phyloP scores from a whole-genome alignment of 2,113 vertebrate species.

The Eira barbara region DNA sequence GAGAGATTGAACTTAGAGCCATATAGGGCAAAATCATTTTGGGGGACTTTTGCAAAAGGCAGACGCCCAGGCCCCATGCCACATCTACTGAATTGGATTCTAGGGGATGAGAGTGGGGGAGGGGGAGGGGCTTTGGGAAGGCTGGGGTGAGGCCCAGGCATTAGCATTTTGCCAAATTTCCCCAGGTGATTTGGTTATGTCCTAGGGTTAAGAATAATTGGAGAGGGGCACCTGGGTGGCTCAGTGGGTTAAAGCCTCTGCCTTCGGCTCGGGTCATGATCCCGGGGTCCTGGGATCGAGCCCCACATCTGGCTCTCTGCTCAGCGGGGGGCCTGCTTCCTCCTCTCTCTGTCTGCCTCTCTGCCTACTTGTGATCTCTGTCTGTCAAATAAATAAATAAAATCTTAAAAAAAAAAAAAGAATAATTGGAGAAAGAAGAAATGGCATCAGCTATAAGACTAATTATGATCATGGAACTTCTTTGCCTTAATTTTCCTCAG shows the following conservation, averaged over 20 bases:
- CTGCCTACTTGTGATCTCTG: too few species aligned
- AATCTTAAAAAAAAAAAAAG: too few species aligned
- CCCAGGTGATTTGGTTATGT: background rate
- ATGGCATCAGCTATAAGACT: background rate
- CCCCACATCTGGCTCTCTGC: too few species aligned
- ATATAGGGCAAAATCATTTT: background rate
- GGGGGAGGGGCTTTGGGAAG: background rate
- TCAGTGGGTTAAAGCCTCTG: too few species aligned
- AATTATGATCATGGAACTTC: background rate
- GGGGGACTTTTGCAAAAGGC: background rate
- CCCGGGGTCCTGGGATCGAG: too few species aligned
- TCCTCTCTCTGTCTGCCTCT: too few species aligned
- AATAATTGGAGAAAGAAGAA: background rate
- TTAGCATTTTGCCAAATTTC: background rate
- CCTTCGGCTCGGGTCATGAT: too few species aligned
- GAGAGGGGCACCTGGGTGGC: too few species aligned
- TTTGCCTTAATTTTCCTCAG: conserved; percentile 10
- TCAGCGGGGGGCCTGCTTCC: too few species aligned
- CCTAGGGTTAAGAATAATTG: background rate
- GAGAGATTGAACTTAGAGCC: background rate
- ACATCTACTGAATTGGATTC: background rate
- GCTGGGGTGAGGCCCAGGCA: background rate
- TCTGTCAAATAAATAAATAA: too few species aligned
- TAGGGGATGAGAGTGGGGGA: background rate
- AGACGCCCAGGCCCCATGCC: background rate